phyloP scores from a whole-genome alignment of 2,797 vertebrate species.

The Phylloscopus collybita region DNA sequence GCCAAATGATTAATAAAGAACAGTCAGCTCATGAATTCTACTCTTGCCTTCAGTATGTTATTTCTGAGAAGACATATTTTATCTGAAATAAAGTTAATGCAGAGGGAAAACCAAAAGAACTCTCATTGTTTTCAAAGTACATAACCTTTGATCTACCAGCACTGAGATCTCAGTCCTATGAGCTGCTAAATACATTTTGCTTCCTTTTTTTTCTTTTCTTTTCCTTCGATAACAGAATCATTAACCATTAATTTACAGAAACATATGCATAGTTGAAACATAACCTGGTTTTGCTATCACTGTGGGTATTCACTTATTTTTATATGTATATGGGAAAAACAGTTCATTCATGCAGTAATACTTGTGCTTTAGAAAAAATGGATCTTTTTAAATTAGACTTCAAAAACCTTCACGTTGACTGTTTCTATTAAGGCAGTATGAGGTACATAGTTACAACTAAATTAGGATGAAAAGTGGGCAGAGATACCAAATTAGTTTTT shows the following conservation, averaged over 20 bases:
- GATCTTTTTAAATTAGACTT: not conserved
- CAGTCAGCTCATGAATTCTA: not conserved
- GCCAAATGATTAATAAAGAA: not conserved
- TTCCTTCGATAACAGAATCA: not conserved
- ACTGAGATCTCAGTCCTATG: not conserved
- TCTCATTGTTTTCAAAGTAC: not conserved
- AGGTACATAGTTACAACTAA: not conserved
- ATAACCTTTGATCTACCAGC: not conserved
- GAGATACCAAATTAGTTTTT: not conserved
- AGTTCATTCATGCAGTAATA: not conserved
- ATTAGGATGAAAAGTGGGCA: not conserved
- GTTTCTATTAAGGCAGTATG: not conserved
- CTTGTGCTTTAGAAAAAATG: not conserved
- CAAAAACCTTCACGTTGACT: not conserved
- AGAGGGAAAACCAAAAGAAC: not conserved
- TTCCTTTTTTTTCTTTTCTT: not conserved
- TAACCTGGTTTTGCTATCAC: not conserved
- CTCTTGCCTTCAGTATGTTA: not conserved
- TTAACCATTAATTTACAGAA: not conserved
- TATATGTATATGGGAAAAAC: not conserved
- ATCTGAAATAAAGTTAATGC: not conserved
- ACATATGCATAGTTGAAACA: not conserved
- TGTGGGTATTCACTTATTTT: not conserved
- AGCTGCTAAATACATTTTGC: not conserved
- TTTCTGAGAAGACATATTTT: not conserved